Conservation (phyloP, 2,113 vertebrate genomes). For the Paralichthys olivaceus region DNA sequence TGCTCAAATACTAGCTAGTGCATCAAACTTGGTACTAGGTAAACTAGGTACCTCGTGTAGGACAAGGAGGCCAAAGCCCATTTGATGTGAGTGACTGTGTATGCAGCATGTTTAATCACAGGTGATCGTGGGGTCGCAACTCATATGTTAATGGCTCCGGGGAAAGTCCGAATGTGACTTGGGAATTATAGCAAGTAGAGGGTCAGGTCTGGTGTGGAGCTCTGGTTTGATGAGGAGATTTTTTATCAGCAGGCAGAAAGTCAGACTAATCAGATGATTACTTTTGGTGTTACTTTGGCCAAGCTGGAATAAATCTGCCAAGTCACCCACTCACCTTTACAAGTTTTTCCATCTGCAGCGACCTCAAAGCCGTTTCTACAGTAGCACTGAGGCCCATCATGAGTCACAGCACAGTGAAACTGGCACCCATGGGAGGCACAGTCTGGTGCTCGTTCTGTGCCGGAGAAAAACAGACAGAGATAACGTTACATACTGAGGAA, state of each 20-base stretch:
- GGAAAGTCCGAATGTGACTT: neutral
- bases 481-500: slow-evolving; percentile 23
- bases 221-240: neutral
- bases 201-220: too few species aligned
- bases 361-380: slow-evolving; percentile 91
- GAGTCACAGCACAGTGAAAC: slow-evolving; percentile 88
- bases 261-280: slow-evolving; percentile 21
- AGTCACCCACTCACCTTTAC: slow-evolving; percentile 86
- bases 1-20: too few species aligned
- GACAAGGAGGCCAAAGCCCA: too few species aligned
- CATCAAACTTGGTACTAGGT: too few species aligned
- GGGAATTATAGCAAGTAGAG: too few species aligned
- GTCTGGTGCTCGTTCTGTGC: slow-evolving; percentile 83
- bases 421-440: slow-evolving; percentile 87
- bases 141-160: too few species aligned
- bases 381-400: slow-evolving; percentile 88
- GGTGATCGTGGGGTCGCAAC: too few species aligned
- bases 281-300: slow-evolving; percentile 14
- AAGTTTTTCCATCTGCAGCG: slow-evolving; percentile 87
- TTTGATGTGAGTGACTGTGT: too few species aligned
- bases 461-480: slow-evolving; percentile 28
- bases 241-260: neutral
- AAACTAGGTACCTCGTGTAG: too few species aligned
- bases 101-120: too few species aligned
- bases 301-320: slow-evolving; percentile 13